Base-by-base conservation (phyloP, 2,888 invertebrate genomes). In the Sarcophaga subvicina region DNA sequence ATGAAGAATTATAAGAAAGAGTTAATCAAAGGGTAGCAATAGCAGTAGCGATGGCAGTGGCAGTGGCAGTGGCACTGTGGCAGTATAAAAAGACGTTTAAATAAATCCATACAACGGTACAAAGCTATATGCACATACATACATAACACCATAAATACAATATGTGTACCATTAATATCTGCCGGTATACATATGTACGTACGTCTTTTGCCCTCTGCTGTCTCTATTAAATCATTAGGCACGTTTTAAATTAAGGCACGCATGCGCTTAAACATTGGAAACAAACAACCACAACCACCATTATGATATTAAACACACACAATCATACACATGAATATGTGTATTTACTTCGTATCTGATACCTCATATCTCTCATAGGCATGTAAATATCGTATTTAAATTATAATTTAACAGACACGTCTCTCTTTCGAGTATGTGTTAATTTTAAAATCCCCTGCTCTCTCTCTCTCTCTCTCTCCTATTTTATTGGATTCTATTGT, bases 231-330 rank as follows among this genome's bases (percentile, higher is more conserved):
- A 87, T 87, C 85, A 88, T 89, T 87, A 83, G 88, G 75, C 89
- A 89, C 89, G 89, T 89, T 87, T 88, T 79, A 87, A 89, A 88
- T 88, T 86, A 83, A 88, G 88, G 88, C 89, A 89, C 89, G 89
- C 89, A 88, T 89, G 89, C 88, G 83, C 87, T 37, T 37, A 85
- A 77, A 45, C 62, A 78, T 67, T 72, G 4, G n/a, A 66, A 71
- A 79, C 62, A 78, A 71, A 75, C 59, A 78, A 66, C 78, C 69
- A 54, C 69, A 54, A 84, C 45, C 45, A 78, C 45, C 49, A 83
- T 77, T 67, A 17, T 59, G 5, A 17, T n/a, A 0, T 17, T 59
- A 59, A 0, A 69, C 8, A 73, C 25, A 67, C 3, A 59, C 14
- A 73, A 14, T 59, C 47, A 10, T 2, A 66, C 66, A 71, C 62